Percentiles rank a stretch among this genome's conserved stretches.
These are phyloP conservation scores for Pseudorhombus dupliciocellatus DNA, from an alignment of 2,113 vertebrate genomes.

Conservation along the genomic window DNA sequence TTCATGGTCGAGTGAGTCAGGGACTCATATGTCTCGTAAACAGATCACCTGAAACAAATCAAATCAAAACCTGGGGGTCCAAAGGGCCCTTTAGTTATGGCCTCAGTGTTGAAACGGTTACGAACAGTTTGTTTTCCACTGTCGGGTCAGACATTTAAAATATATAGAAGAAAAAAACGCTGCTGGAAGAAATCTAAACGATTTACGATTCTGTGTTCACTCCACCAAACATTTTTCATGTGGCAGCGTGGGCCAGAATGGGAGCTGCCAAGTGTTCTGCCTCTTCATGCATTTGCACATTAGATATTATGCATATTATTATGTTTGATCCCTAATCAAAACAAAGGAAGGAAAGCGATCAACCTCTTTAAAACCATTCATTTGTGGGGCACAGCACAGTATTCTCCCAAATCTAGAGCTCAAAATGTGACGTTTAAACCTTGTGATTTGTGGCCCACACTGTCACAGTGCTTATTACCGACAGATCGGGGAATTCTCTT, in stretches of 20 bases:
- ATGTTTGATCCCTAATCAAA: constrained; percentile 24
- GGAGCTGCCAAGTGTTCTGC: constrained; percentile 48
- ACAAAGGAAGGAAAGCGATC: constrained; percentile 1
- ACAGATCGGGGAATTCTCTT: too few relatives aligned
- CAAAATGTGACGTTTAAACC: too few relatives aligned
- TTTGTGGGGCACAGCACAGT: neutral
- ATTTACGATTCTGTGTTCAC: constrained; percentile 6
- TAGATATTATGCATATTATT: constrained; percentile 42
- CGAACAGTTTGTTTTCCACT: neutral
- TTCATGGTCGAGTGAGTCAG: too few relatives aligned
- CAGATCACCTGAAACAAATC: too few relatives aligned
- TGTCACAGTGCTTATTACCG: too few relatives aligned
- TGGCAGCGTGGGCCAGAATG: constrained; percentile 32
- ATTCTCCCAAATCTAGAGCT: too few relatives aligned
- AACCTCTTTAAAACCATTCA: neutral
- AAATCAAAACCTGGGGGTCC: too few relatives aligned
- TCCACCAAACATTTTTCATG: constrained; percentile 10
- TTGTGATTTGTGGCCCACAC: too few relatives aligned
- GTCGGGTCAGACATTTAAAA: neutral
- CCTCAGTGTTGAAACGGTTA: neutral
- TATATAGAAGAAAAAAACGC: neutral
- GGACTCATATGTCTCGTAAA: too few relatives aligned
- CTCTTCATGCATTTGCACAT: constrained; percentile 45
- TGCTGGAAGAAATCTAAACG: constrained; percentile 20
- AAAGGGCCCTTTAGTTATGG: too few relatives aligned